Conservation (phyloP, 2,888 invertebrate species). For the Cantharis rustica region DNA sequence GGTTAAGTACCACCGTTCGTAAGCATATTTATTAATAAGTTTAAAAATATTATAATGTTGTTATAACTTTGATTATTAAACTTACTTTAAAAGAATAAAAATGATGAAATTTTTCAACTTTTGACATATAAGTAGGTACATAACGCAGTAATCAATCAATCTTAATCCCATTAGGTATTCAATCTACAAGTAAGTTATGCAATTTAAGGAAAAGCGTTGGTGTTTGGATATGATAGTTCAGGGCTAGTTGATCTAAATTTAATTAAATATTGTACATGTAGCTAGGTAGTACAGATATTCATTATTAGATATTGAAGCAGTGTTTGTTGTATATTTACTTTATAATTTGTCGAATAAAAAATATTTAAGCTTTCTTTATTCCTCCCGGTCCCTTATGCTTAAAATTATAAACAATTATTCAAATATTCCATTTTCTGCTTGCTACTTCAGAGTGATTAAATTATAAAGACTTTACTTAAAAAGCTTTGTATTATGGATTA, state of each 20-base stretch:
- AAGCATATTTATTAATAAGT: not conserved
- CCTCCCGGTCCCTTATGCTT: not conserved
- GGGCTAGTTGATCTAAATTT: not conserved
- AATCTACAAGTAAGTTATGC: not conserved
- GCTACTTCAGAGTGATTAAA: slow-evolving; percentile 1
- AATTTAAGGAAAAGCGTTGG: not conserved
- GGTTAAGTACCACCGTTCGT: not conserved
- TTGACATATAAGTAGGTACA: not conserved
- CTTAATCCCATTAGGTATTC: not conserved
- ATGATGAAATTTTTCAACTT: not conserved
- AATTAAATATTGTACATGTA: not conserved
- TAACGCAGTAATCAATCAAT: not conserved
- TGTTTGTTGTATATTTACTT: not conserved
- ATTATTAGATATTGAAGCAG: too few relatives aligned
- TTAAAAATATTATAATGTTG: not conserved
- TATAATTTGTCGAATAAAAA: not conserved
- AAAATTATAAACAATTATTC: slow-evolving; percentile 1
- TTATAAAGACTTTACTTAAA: not conserved
- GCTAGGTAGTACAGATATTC: not conserved
- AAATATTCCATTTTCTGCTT: slow-evolving; percentile 1
- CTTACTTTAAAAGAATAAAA: not conserved
- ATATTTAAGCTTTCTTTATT: not conserved
- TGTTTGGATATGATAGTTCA: not conserved
- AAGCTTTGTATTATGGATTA: not conserved
- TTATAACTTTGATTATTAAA: not conserved